These are phyloP conservation scores for Tupiocoris notatus DNA, from an alignment of 2,888 invertebrate species.

Conservation along the genomic window DNA sequence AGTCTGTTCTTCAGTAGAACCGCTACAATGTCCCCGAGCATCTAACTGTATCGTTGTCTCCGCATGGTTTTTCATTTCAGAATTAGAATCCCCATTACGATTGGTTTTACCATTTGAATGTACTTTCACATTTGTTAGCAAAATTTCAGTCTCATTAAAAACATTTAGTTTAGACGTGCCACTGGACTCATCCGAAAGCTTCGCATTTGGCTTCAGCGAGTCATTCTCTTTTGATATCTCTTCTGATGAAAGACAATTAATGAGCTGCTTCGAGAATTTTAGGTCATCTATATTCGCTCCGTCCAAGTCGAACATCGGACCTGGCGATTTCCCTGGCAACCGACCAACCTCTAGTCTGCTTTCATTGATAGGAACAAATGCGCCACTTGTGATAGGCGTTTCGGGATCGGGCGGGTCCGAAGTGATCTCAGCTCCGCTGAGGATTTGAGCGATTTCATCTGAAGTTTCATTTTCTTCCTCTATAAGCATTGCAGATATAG, in stretches of 20 bases:
- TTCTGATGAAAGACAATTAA: constrained; percentile 7
- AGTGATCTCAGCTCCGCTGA: constrained; percentile 2
- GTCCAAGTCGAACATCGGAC: background rate
- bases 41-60: too few relatives aligned
- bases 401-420: background rate
- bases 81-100: too few relatives aligned
- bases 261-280: constrained; percentile 11
- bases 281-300: constrained; percentile 31
- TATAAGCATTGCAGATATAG: constrained; percentile 40
- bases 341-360: background rate
- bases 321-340: constrained; percentile 14
- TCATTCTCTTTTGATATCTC: constrained; percentile 3
- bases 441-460: constrained; percentile 31
- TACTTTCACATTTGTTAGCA: too few relatives aligned
- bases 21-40: too few relatives aligned
- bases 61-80: too few relatives aligned
- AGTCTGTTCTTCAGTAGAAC: too few relatives aligned
- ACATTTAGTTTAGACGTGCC: too few relatives aligned
- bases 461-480: constrained; percentile 37
- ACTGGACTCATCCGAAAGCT: background rate
- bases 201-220: constrained; percentile 12
- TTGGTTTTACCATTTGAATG: too few relatives aligned
- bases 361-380: constrained; percentile 31
- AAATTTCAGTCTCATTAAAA: too few relatives aligned
- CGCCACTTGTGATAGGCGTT: background rate